Evolutionary conservation across 2,113 vertebrate species (phyloP).

Genomic region (Cottus gobio): DNA sequence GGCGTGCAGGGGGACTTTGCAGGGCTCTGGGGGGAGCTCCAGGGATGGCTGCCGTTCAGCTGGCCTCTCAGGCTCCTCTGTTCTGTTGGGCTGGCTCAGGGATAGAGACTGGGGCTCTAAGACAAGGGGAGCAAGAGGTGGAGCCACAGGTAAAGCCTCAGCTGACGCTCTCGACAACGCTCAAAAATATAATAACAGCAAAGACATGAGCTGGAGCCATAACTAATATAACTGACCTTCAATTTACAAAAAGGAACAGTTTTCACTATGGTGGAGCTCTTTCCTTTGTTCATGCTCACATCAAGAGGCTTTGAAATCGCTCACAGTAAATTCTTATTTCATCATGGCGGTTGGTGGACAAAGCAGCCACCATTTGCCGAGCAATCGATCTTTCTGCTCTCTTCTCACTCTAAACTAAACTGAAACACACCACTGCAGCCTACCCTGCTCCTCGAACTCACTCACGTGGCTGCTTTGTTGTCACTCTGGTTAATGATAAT

Average conservation of each 20-base stretch:
- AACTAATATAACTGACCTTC: not conserved
- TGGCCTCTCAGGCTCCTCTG: constrained; percentile 69
- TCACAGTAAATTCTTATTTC: not conserved
- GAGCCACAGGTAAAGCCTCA: constrained; percentile 50
- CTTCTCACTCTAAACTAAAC: no score
- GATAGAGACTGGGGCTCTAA: constrained; percentile 59
- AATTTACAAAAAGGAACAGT: not conserved
- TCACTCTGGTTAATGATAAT: no score
- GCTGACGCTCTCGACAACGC: constrained; percentile 67
- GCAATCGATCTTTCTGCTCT: not conserved
- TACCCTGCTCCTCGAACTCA: no score
- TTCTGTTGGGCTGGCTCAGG: constrained; percentile 60
- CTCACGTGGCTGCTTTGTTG: no score
- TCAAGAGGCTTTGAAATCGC: constrained; percentile 3
- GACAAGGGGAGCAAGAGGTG: constrained; percentile 38
- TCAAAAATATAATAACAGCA: constrained; percentile 8
- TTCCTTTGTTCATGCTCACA: not conserved
- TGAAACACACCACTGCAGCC: no score
- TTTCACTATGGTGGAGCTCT: not conserved
- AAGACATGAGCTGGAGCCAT: not conserved
- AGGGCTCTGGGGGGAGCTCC: constrained; percentile 69
- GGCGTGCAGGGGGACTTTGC: constrained; percentile 69
- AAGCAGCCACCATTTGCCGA: not conserved
- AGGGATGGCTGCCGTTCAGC: constrained; percentile 61
- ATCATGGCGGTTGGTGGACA: not conserved